Percentiles rank a stretch among this genome's conserved stretches.
Evolutionary conservation across 2,113 vertebrate species (phyloP).

Genomic region (Chaetops frenatus): DNA sequence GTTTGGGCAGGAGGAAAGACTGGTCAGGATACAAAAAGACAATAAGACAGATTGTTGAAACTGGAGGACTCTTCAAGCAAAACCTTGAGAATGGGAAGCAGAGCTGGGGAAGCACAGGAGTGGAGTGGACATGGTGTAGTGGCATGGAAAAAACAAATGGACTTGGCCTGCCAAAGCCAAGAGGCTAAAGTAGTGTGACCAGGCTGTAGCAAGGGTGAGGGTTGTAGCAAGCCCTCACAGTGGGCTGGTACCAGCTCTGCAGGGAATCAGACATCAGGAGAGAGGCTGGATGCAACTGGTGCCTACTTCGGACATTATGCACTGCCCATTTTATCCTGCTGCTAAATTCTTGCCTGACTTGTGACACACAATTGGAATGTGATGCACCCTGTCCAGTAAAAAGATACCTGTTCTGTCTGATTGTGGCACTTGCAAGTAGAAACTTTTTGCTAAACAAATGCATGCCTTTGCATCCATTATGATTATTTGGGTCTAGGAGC

Average conservation of each 20-base stretch:
- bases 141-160: fast-evolving
- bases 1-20: background rate
- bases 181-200: background rate
- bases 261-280: background rate
- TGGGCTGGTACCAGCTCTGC: background rate
- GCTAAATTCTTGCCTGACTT: background rate
- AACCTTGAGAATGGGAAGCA: background rate
- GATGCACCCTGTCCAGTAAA: background rate
- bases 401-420: background rate
- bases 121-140: fast-evolving
- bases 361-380: fast-evolving
- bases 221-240: background rate
- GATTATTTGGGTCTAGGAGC: background rate
- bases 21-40: fast-evolving
- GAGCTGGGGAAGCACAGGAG: fast-evolving
- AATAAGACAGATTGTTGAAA: background rate
- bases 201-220: too few relatives aligned
- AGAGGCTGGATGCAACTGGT: background rate
- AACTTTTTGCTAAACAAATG: background rate
- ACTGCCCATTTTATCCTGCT: background rate
- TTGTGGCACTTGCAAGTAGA: background rate
- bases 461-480: background rate
- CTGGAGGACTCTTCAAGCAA: background rate
- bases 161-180: background rate
- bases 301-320: background rate